Evolutionary conservation across 1,140 invertebrate genomes (phyloP), one percentile per base, ranked within the genome.

Genomic region (Drosophila parabipectinata): DNA sequence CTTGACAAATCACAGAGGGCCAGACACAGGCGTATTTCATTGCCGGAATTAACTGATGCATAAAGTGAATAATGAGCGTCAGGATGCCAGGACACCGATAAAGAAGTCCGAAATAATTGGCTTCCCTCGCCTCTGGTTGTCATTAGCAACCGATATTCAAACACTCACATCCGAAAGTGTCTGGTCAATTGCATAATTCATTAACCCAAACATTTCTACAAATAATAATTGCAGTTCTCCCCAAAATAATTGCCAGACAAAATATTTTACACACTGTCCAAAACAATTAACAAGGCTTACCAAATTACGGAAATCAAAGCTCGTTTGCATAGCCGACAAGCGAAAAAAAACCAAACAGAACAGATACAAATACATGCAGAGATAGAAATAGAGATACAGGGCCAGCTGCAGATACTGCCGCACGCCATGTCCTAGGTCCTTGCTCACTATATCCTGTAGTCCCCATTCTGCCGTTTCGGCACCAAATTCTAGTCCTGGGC

Each of bases 21-120:
- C 41, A 53, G 39, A 55, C 44, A 44, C 61, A 50, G 15, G 54
- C 57, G 52, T 53, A 24, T 39, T 58, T 60, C 60, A 47, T 58
- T 51, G 51, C 58, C 37, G 34, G 55, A 72, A 84, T 77, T 52
- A 79, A 60, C 58, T 79, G 41, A 72, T 52, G 55, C 66, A 76
- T 83, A 72, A 64, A 84, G 61, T 79, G 66, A 66, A 66, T 83
- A 75, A 74, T 83, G 54, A 79, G 74, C 37, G 44, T 32, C 55
- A 52, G 18, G 32, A 44, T 37, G 18, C 15, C 64, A 7, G 14
- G n/a, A 37, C 26, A 15, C 15, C 12, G 12, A 67, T 28, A 55
- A 56, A 71, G 68, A 64, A 63, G 51, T 5, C 39, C 39, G 55
- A 58, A 59, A 67, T 85, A 88, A 85, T 85, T 85, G 82, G 82